Conservation (phyloP, 2,888 invertebrate species). For the Sycophila texana region DNA sequence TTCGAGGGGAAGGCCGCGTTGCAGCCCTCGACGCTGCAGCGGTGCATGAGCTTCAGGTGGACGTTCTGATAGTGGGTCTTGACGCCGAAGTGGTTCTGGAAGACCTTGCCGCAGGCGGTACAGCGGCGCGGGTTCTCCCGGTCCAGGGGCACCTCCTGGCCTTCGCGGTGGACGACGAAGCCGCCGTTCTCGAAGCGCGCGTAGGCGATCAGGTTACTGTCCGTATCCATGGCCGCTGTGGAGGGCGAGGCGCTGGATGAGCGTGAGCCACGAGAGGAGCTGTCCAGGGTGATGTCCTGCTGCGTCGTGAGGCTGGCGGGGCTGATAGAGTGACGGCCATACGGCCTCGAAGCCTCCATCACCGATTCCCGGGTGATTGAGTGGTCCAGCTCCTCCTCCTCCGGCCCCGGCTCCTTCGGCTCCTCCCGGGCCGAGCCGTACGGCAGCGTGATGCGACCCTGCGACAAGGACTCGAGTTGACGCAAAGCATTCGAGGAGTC, state of each 20-base stretch:
- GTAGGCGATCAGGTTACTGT: conserved; percentile 77
- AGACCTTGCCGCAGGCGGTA: conserved; percentile 93
- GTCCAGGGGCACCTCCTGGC: conserved; percentile 92
- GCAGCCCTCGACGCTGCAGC: conserved; percentile 95
- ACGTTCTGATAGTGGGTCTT: conserved; percentile 97
- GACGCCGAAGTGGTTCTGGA: conserved; percentile 94
- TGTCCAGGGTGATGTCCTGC: conserved; percentile 73
- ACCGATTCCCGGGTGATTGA: conserved; percentile 38
- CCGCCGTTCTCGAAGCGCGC: conserved; percentile 86
- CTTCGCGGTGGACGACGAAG: conserved; percentile 83
- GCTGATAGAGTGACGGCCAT: conserved; percentile 49
- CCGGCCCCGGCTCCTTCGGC: conserved; percentile 49
- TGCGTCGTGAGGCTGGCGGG: conserved; percentile 77
- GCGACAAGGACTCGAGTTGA: conserved; percentile 87
- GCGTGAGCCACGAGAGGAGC: conserved; percentile 74
- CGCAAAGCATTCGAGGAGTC: conserved; percentile 82
- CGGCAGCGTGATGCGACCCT: conserved; percentile 80
- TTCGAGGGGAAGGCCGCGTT: conserved; percentile 96
- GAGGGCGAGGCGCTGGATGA: conserved; percentile 75
- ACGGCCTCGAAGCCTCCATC: conserved; percentile 78
- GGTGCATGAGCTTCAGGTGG: conserved; percentile 96
- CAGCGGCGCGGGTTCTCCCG: conserved; percentile 94
- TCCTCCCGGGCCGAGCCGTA: conserved; percentile 68
- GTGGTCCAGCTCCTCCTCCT: conserved; percentile 39
- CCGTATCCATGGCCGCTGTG: conserved; percentile 74